Evolutionary conservation across 2,888 invertebrate genomes (phyloP), one percentile per base, ranked within the genome.

Genomic region (Lasius fuliginosus): DNA sequence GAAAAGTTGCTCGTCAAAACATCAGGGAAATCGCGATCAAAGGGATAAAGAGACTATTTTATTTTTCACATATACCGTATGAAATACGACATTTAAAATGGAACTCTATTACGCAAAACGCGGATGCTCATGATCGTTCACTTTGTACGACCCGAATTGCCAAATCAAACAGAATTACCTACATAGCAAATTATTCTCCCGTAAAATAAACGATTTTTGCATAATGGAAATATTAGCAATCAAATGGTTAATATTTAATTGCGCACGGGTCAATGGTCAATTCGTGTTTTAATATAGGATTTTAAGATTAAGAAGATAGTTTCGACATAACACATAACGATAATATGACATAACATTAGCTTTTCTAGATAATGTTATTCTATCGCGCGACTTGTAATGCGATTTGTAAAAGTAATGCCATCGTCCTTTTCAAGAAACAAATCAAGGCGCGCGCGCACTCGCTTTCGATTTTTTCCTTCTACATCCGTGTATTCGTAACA

Each of bases 401-500:
- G 42, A 64, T 5, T 46, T 46, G 46, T 46, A 30, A 68, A 77
- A 71, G 23, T 46, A 69, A 30, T 60, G 33, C 56, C 56, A 8
- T 42, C 40, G 49, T 27, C 33, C 23, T 60, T 36, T 27, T 46
- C 18, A 27, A 79, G 58, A 58, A 33, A 42, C 58, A 40, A 81
- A 81, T 75, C 81, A 42, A 69, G 62, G 33, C 15, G 69, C 69
- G 40, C 27, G 69, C 69, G 79, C 84, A 46, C 46, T 5, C 36
- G 36, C 5, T 56, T 73, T 82, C 64, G 76, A 87, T 87, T 56
- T 23, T 65, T 23, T 49, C 76, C 65, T 76, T 82, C 76, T 73
- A 56, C 67, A 64, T 82, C 68, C 64, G 46, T 75, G 58, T 36
- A 64, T 79, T 67, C 64, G 86, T 76, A 86, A 86, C 83, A 58